A percentile compares a stretch with the other conserved stretches of the same genome.
These are phyloP conservation scores for Heliconius ismenius DNA, from an alignment of 2,888 invertebrate genomes.

Conservation along the genomic window DNA sequence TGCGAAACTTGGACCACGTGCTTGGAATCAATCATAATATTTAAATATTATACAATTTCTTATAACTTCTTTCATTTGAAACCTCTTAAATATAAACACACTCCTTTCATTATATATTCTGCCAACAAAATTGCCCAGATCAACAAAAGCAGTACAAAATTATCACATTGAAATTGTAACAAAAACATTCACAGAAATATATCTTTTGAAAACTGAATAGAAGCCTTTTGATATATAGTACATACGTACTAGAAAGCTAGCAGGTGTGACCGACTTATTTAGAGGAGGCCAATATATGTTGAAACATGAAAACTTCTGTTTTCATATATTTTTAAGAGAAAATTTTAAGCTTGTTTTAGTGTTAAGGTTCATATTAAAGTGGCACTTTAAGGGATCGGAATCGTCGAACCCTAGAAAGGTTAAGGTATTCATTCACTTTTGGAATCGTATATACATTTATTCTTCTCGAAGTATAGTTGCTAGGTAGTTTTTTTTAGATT, in stretches of 20 bases:
- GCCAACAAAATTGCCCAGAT: background rate
- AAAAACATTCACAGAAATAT: slow-evolving; percentile 9
- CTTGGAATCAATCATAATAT: no score
- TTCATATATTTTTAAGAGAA: slow-evolving; percentile 14
- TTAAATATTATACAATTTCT: background rate
- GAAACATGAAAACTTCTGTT: slow-evolving; percentile 35
- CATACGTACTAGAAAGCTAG: slow-evolving; percentile 28
- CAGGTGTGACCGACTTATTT: slow-evolving; percentile 44
- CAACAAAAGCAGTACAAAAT: slow-evolving; percentile 5
- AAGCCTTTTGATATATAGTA: slow-evolving; percentile 27
- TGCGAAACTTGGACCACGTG: no score
- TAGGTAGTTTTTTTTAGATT: background rate
- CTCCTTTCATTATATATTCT: background rate
- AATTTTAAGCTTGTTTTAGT: background rate
- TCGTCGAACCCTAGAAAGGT: slow-evolving; percentile 29
- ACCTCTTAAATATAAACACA: background rate
- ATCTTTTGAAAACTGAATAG: slow-evolving; percentile 29
- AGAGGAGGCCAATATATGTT: slow-evolving; percentile 32
- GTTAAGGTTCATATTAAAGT: slow-evolving; percentile 23
- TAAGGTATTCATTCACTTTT: slow-evolving; percentile 29
- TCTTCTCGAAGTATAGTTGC: background rate
- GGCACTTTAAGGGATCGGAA: slow-evolving; percentile 25
- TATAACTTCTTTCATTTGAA: no score
- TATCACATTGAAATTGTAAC: slow-evolving; percentile 14
- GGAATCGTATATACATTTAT: slow-evolving; percentile 13